Conservation (phyloP, 2,888 invertebrate species). For the Cryptophagus acutangulus region DNA sequence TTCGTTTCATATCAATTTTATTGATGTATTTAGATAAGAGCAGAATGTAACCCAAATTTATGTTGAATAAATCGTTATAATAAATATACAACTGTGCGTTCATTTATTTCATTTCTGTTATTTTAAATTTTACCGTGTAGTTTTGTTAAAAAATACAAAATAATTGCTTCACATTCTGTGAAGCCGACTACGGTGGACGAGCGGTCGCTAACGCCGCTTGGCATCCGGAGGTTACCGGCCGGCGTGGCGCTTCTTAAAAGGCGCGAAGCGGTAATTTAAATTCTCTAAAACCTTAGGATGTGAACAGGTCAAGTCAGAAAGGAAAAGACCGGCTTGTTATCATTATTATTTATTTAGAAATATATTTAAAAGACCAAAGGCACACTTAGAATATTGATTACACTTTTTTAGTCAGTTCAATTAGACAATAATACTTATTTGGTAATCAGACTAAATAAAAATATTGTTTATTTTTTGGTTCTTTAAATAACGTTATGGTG, state of each 20-base stretch:
- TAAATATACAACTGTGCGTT: slow-evolving; percentile 18
- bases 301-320: too few species aligned
- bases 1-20: slow-evolving; percentile 35
- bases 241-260: too few species aligned
- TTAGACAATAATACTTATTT: slow-evolving; percentile 17
- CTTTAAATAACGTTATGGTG: slow-evolving; percentile 3
- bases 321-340: too few species aligned
- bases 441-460: slow-evolving; percentile 10
- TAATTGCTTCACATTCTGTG: too few species aligned
- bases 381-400: slow-evolving; percentile 28
- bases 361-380: slow-evolving; percentile 29
- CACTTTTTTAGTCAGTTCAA: slow-evolving; percentile 16
- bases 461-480: slow-evolving; percentile 4
- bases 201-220: too few species aligned
- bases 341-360: slow-evolving; percentile 26
- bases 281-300: too few species aligned
- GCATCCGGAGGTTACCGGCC: too few species aligned
- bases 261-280: too few species aligned
- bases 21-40: slow-evolving; percentile 39
- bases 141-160: too few species aligned
- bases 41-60: slow-evolving; percentile 39
- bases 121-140: too few species aligned
- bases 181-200: too few species aligned
- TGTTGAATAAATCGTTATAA: slow-evolving; percentile 40
- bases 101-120: too few species aligned